Base-by-base conservation (phyloP, 2,888 invertebrate genomes). In the Orchesella flavescens region DNA sequence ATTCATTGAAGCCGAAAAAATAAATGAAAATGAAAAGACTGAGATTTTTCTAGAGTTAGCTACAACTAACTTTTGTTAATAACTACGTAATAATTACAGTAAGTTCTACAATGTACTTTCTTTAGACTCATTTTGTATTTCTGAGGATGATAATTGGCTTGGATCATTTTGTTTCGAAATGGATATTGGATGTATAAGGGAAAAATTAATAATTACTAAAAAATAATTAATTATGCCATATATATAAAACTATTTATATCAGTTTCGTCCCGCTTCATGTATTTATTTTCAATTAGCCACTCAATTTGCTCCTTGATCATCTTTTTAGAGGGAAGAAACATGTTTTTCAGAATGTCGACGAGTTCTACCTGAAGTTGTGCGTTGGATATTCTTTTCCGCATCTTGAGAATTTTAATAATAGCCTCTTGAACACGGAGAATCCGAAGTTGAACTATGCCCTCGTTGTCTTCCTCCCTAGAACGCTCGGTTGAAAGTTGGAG, bases 251-350 rank as follows among this genome's bases (percentile, higher is more conserved):
- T 95, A 91, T 98, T 98, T 90, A 98, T 98, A 90, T 99, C 97
- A 89, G 97, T 96, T 89, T 98, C 98, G 90, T 98, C 98, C 88
- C 99, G 93, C 85, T 94, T 93, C 95, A 99, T 98, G 91, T 98
- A 99, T 91, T 97, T 97, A 91, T 99, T 97, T 91, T 99, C 99
- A 87, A 99, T 99, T 63, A 99, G 93, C 99, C 99, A 99, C 91
- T 99, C 99, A 74, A 99, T 93, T 91, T 99, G 99, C 91, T 99
- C 99, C 91, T 99, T 99, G 89, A 99, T 99, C 95, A 99, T 96
- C 91, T 99, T 98, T 91, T 98, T 98, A 86, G 97, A 97, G 34
- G 99, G 99, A 89, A 99, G 92, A 93, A 99, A 99, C 98, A 99
- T 98, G 90, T 98, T 98, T 91, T 98, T 98, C 89, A 99, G 92